Evolutionary conservation across 2,113 vertebrate species (phyloP).

Genomic region (Rhinogobius similis): DNA sequence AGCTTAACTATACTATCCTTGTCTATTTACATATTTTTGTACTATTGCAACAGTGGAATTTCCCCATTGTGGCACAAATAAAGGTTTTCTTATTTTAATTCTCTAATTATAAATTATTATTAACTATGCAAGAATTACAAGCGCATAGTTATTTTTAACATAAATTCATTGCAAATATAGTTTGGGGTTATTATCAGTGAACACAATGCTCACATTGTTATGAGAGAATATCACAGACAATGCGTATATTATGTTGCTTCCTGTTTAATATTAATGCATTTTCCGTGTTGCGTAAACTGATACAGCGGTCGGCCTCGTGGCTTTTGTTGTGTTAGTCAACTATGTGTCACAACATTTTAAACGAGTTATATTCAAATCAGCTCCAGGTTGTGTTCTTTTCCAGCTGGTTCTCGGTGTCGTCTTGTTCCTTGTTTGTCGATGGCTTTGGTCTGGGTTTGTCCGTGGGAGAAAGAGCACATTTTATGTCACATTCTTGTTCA

Average conservation of each 20-base stretch:
- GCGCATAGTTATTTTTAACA: neutral
- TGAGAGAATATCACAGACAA: neutral
- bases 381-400: neutral
- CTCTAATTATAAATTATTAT: too few relatives aligned
- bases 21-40: too few relatives aligned
- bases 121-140: too few relatives aligned
- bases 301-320: neutral
- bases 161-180: neutral
- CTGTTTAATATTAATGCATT: slow-evolving; percentile 5
- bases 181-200: too few relatives aligned
- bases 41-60: too few relatives aligned
- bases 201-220: neutral
- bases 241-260: neutral
- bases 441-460: slow-evolving; percentile 15
- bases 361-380: neutral
- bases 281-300: neutral
- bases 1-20: too few relatives aligned
- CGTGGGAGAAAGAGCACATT: slow-evolving; percentile 49
- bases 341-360: neutral
- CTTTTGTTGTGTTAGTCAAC: neutral
- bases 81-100: too few relatives aligned
- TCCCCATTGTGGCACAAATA: too few relatives aligned
- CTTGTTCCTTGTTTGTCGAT: neutral
- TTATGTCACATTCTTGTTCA: slow-evolving; percentile 51
- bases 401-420: neutral